Percentiles rank a stretch among this genome's conserved stretches.
phyloP scores from a whole-genome alignment of 2,113 vertebrate genomes.

The Apodemus sylvaticus region DNA sequence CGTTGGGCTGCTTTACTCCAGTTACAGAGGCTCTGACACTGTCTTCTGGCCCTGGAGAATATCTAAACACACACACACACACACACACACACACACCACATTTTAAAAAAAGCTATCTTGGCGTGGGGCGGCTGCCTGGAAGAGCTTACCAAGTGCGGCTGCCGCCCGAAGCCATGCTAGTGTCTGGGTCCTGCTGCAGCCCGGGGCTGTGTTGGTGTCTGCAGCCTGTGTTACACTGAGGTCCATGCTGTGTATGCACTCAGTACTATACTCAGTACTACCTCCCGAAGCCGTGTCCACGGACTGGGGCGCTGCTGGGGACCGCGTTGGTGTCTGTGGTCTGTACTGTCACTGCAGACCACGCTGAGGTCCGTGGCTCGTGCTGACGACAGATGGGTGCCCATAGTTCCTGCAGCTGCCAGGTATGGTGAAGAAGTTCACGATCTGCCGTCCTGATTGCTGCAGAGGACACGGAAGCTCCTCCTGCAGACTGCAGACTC shows the following conservation, averaged over 20 bases:
- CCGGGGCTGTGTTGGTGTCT: background rate
- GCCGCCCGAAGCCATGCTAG: background rate
- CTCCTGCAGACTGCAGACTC: too few relatives aligned
- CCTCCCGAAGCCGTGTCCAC: too few relatives aligned
- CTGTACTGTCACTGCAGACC: background rate
- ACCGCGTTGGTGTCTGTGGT: too few relatives aligned
- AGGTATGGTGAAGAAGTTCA: too few relatives aligned
- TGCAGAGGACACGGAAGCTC: too few relatives aligned
- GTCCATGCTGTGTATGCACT: background rate
- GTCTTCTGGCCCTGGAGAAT: too few relatives aligned
- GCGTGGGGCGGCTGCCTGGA: background rate
- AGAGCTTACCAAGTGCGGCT: background rate
- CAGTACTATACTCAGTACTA: too few relatives aligned
- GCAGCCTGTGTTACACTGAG: background rate
- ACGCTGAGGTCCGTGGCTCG: background rate
- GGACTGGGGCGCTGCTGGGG: too few relatives aligned
- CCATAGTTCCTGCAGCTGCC: too few relatives aligned
- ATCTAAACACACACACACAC: background rate
- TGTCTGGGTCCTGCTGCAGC: background rate
- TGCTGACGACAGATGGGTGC: too few relatives aligned
- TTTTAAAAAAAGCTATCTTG: background rate
- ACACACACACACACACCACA: too few relatives aligned
- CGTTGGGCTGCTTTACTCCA: background rate
- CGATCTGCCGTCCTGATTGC: too few relatives aligned
- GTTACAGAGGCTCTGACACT: background rate